Evolutionary conservation across 2,113 vertebrate genomes (phyloP).

Genomic region (Donacobius atricapilla): DNA sequence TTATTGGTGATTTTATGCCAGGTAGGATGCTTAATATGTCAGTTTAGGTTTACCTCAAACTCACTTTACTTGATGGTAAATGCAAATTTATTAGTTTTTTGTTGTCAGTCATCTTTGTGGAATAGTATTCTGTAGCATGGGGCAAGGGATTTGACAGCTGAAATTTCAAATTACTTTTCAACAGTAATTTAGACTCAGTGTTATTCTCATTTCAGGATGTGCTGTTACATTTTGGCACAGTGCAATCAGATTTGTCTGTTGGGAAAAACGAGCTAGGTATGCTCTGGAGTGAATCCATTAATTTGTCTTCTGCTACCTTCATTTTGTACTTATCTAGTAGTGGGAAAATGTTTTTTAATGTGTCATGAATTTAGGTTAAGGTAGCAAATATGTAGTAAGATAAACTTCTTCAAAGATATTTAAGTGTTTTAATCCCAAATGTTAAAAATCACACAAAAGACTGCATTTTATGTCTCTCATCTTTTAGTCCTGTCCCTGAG

Average conservation of each 20-base stretch:
- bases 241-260: neutral
- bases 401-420: neutral
- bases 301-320: neutral
- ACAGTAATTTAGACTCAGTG: neutral
- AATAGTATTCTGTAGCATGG: neutral
- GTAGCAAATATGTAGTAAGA: neutral
- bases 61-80: neutral
- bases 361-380: neutral
- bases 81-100: neutral
- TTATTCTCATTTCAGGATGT: neutral
- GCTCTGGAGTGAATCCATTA: neutral
- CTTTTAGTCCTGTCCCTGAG: neutral
- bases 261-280: neutral
- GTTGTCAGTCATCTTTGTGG: neutral
- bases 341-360: neutral
- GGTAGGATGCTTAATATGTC: neutral
- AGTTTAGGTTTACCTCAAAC: neutral
- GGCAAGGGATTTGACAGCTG: neutral
- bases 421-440: neutral
- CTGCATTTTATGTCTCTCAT: neutral
- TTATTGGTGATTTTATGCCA: neutral
- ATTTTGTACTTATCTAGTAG: neutral
- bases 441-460: neutral
- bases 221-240: neutral
- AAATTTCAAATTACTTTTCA: neutral